Conservation (phyloP, 2,113 vertebrate species). For the Ceyx cyanopectus region DNA sequence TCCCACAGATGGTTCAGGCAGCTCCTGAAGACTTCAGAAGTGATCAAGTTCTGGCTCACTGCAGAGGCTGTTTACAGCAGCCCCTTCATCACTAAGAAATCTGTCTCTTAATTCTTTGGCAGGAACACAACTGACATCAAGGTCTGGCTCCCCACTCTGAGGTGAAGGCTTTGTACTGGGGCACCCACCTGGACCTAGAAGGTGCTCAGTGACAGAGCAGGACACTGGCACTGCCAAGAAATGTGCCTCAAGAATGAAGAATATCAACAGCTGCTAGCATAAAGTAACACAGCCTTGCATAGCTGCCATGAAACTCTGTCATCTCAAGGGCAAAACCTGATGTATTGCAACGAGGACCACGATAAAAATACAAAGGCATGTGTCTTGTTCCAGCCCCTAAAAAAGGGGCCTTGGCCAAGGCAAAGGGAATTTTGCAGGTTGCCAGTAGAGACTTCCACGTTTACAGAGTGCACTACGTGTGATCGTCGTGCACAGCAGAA, state of each 20-base stretch:
- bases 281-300: background rate
- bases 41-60: background rate
- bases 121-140: background rate
- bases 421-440: background rate
- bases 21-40: background rate
- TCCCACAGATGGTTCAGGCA: background rate
- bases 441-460: background rate
- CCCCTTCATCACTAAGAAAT: background rate
- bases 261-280: slow-evolving; percentile 10
- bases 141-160: background rate
- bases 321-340: slow-evolving; percentile 32
- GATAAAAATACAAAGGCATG: slow-evolving; percentile 34
- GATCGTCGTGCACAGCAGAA: background rate
- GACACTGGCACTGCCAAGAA: background rate
- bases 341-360: background rate
- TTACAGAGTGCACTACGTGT: background rate
- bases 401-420: background rate
- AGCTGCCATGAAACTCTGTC: slow-evolving; percentile 5
- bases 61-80: background rate
- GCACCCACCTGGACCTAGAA: background rate
- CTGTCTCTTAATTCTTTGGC: background rate
- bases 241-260: background rate
- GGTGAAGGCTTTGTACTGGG: background rate
- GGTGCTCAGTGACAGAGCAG: fast-evolving
- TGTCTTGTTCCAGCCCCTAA: background rate